Percentiles rank a stretch among this genome's conserved stretches.
These are phyloP conservation scores for Cerceris ruficornis DNA, from an alignment of 2,888 invertebrate genomes.

Conservation along the genomic window DNA sequence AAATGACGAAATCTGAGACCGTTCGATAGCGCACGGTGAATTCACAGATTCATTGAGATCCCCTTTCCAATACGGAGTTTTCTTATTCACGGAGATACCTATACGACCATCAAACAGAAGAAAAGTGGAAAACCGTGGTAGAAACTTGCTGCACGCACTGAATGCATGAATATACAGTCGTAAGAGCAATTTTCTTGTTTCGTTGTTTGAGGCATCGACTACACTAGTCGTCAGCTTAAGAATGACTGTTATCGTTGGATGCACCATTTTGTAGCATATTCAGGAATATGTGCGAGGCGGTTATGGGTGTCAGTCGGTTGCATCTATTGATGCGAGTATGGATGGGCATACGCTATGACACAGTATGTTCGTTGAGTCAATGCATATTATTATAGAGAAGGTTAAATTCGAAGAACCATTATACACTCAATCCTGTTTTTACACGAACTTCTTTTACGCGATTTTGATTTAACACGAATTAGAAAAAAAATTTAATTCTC, in stretches of 20 bases:
- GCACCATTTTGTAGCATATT: conserved; percentile 4
- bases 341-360: background rate
- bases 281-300: background rate
- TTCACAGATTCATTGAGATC: conserved; percentile 7
- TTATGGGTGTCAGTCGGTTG: background rate
- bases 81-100: conserved; percentile 54
- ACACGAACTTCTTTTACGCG: no score
- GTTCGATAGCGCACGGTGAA: background rate
- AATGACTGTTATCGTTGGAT: background rate
- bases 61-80: conserved; percentile 50
- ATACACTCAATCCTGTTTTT: no score
- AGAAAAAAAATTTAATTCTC: no score
- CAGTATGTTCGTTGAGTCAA: background rate
- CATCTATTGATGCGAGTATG: background rate
- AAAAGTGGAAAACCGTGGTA: background rate
- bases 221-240: no score
- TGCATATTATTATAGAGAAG: no score
- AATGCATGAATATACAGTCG: background rate
- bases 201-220: background rate
- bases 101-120: background rate
- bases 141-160: background rate
- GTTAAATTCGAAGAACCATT: no score
- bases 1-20: background rate
- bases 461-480: no score
- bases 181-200: background rate